phyloP scores from a whole-genome alignment of 2,888 invertebrate genomes.

The Dasysyrphus tricinctus region DNA sequence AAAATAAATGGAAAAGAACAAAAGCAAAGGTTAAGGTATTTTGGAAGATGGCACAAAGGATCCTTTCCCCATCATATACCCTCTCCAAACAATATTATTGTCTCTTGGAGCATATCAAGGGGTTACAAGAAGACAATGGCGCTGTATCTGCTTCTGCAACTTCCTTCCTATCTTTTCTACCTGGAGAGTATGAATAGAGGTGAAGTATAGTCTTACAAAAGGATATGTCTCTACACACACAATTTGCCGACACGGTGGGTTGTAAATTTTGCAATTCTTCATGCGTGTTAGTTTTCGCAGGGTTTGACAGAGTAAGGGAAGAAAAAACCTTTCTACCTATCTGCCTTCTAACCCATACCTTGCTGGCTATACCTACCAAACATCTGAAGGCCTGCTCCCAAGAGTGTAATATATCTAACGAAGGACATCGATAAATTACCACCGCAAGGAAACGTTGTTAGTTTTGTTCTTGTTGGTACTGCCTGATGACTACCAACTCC shows the following conservation, averaged over 20 bases:
- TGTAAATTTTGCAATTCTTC: conserved; percentile 74
- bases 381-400: conserved; percentile 53
- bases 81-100: not conserved
- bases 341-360: not conserved
- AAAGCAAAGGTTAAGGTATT: not conserved
- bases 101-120: conserved; percentile 51
- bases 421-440: conserved; percentile 75
- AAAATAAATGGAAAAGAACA: conserved; percentile 42
- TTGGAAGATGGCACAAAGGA: conserved; percentile 8
- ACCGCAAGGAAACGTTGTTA: conserved; percentile 53
- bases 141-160: not conserved
- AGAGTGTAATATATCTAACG: conserved; percentile 70
- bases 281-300: conserved; percentile 74
- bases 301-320: conserved; percentile 1
- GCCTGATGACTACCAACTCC: not conserved
- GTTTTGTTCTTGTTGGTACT: conserved; percentile 23
- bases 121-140: conserved; percentile 41
- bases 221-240: conserved; percentile 8
- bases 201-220: not conserved
- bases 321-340: not conserved
- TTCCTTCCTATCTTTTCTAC: not conserved
- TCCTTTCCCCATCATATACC: not conserved
- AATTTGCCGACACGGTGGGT: conserved; percentile 52
- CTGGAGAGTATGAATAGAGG: not conserved
- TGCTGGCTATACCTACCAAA: not conserved